phyloP scores from a whole-genome alignment of 2,797 vertebrate genomes.

The Syngnathus rostellatus region DNA sequence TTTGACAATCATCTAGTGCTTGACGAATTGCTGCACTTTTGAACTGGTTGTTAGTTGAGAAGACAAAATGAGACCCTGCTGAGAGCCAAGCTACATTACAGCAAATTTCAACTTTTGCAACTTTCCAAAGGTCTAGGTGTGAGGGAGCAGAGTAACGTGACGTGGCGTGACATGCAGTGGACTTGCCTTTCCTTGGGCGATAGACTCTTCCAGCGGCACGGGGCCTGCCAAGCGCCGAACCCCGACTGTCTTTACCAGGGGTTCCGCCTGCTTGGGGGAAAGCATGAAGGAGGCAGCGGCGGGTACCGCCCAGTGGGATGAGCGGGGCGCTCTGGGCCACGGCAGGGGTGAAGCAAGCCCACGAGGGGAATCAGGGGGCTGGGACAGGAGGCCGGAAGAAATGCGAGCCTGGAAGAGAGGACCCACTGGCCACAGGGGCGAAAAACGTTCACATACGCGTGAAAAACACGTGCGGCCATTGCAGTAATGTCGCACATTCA shows the following conservation, averaged over 20 bases:
- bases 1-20: too few relatives aligned
- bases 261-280: conserved; percentile 63
- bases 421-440: conserved; percentile 52
- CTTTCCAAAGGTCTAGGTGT: too few relatives aligned
- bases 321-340: conserved; percentile 6
- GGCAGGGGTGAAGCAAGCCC: background rate
- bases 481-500: background rate
- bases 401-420: conserved; percentile 80
- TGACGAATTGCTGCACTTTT: too few relatives aligned
- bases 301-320: conserved; percentile 52
- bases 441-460: background rate
- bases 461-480: background rate
- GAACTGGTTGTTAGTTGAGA: too few relatives aligned
- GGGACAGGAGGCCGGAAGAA: conserved; percentile 51
- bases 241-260: conserved; percentile 74
- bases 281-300: conserved; percentile 58
- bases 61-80: too few relatives aligned
- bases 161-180: too few relatives aligned
- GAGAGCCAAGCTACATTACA: too few relatives aligned
- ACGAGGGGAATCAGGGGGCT: conserved; percentile 46
- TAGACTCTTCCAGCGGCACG: conserved; percentile 69
- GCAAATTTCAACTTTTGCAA: too few relatives aligned
- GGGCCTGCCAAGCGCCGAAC: conserved; percentile 66
- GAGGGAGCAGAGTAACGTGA: too few relatives aligned
- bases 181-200: conserved; percentile 68